phyloP scores from a whole-genome alignment of 1,140 invertebrate genomes.

The Drosophila burlai region DNA sequence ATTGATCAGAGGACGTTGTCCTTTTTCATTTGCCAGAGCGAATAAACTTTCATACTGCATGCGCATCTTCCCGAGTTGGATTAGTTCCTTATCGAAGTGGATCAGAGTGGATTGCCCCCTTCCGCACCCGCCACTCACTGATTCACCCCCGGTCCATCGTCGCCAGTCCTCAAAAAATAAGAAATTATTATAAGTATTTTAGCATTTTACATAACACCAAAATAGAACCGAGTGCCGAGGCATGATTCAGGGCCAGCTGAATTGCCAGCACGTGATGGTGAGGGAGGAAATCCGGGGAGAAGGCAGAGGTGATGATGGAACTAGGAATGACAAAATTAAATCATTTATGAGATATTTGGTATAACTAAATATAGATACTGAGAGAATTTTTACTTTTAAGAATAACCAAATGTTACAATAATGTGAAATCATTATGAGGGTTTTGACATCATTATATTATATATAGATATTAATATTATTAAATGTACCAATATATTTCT shows the following conservation, averaged over 20 bases:
- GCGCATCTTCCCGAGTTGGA: slow-evolving; percentile 42
- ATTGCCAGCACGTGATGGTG: slow-evolving; percentile 29
- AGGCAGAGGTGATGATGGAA: not conserved
- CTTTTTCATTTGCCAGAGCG: slow-evolving; percentile 48
- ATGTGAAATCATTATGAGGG: not conserved
- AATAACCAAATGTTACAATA: not conserved
- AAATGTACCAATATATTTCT: not conserved
- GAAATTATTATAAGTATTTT: slow-evolving; percentile 39
- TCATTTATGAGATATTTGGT: not conserved
- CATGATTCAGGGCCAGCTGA: slow-evolving; percentile 35
- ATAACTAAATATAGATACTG: not conserved
- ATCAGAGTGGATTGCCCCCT: slow-evolving; percentile 47
- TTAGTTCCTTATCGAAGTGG: slow-evolving; percentile 37
- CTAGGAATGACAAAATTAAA: slow-evolving; percentile 5
- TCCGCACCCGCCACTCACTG: not conserved
- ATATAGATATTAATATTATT: too few species aligned
- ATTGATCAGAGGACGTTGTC: slow-evolving; percentile 54
- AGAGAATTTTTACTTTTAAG: not conserved
- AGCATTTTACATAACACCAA: slow-evolving; percentile 45
- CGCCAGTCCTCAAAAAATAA: slow-evolving; percentile 7
- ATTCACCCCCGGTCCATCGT: slow-evolving; percentile 2
- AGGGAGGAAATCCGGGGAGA: not conserved
- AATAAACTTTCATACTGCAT: slow-evolving; percentile 59
- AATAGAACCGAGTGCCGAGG: slow-evolving; percentile 36
- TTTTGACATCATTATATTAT: too few species aligned